Conservation (phyloP, 2,888 invertebrate species). For the Petrolisthes manimaculis region DNA sequence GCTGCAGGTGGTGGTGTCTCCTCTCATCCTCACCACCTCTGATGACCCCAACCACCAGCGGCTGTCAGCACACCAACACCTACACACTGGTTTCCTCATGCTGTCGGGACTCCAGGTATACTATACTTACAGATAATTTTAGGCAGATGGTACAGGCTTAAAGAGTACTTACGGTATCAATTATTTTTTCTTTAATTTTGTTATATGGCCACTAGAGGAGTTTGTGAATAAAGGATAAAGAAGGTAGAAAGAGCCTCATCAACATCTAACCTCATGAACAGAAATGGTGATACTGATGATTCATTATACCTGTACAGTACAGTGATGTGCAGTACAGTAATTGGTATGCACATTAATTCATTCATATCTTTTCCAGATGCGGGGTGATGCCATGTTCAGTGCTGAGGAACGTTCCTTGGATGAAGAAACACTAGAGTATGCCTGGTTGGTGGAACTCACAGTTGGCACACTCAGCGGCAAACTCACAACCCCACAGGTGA, state of each 20-base stretch:
- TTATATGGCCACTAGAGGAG: too few relatives aligned
- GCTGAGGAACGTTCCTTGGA: constrained; percentile 89
- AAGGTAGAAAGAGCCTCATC: too few relatives aligned
- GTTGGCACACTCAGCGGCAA: constrained; percentile 93
- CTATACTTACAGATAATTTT: background rate
- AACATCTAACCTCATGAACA: too few relatives aligned
- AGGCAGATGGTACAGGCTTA: background rate
- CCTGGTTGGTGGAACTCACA: constrained; percentile 95
- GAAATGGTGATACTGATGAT: too few relatives aligned
- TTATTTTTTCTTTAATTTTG: too few relatives aligned
- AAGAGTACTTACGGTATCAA: background rate
- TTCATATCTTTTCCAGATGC: constrained; percentile 73
- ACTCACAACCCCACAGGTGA: constrained; percentile 84
- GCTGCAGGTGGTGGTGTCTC: constrained; percentile 80
- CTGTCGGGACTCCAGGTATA: constrained; percentile 64
- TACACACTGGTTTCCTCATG: constrained; percentile 60
- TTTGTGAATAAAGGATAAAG: too few relatives aligned
- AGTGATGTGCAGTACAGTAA: too few relatives aligned
- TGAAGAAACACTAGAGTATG: constrained; percentile 96
- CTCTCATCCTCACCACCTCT: constrained; percentile 70
- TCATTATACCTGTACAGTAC: too few relatives aligned
- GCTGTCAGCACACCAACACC: constrained; percentile 52
- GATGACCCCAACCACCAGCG: constrained; percentile 66
- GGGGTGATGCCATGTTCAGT: constrained; percentile 97
- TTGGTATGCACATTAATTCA: too few relatives aligned